Evolutionary conservation across 2,113 vertebrate species (phyloP).

Genomic region (Isichthys henryi): DNA sequence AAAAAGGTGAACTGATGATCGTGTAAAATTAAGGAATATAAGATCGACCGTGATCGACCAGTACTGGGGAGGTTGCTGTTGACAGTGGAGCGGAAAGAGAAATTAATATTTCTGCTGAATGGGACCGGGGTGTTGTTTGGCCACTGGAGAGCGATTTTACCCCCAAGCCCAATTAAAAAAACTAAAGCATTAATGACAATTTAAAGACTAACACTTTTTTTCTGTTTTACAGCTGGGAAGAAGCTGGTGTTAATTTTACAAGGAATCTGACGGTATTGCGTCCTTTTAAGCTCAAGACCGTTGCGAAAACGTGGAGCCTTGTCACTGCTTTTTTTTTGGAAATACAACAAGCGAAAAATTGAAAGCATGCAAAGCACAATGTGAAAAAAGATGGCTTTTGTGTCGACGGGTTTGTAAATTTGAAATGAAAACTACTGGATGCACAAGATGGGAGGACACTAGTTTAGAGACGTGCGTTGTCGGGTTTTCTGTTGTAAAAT

Average conservation of each 20-base stretch:
- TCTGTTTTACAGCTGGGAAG: background rate
- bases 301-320: conserved; percentile 5
- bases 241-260: background rate
- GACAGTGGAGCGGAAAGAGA: background rate
- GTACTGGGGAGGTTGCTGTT: conserved; percentile 6
- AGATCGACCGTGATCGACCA: background rate
- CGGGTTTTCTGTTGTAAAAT: background rate
- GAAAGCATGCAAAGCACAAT: background rate
- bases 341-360: background rate
- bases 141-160: background rate
- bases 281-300: conserved; percentile 6
- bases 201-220: background rate
- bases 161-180: background rate
- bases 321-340: background rate
- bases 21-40: background rate
- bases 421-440: background rate
- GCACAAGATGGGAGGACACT: background rate
- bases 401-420: background rate
- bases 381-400: background rate
- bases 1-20: background rate
- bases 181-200: background rate
- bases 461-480: conserved; percentile 7
- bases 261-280: background rate
- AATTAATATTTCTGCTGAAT: conserved; percentile 6
- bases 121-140: conserved; percentile 8